phyloP scores from a whole-genome alignment of 2,888 invertebrate species.

The Mellilla xanthometata region DNA sequence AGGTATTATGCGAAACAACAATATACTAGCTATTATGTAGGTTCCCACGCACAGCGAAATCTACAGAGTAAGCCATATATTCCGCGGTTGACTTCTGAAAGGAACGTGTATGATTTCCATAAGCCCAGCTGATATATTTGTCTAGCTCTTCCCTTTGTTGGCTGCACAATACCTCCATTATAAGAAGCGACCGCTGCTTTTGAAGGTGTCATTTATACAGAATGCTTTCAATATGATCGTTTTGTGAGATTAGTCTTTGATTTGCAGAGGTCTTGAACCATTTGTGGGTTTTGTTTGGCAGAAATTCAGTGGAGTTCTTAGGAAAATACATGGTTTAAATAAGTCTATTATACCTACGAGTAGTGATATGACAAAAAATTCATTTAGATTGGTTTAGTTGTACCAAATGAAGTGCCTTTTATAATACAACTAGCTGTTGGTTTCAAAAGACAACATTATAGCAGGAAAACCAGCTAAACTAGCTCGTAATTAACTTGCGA shows the following conservation, averaged over 20 bases:
- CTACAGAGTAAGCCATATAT: conserved; percentile 26
- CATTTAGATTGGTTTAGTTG: too few species aligned
- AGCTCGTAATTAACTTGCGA: conserved; percentile 9
- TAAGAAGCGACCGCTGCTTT: conserved; percentile 35
- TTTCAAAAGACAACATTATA: background rate
- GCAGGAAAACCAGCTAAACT: background rate
- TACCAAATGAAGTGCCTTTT: conserved; percentile 2
- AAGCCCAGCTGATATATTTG: conserved; percentile 55
- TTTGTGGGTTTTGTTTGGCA: conserved; percentile 3
- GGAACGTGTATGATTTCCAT: conserved; percentile 51
- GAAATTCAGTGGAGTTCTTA: background rate
- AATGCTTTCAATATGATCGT: conserved; percentile 17
- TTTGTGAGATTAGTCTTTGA: conserved; percentile 10
- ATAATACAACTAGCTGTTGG: background rate
- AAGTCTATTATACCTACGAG: too few species aligned
- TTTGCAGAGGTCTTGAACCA: conserved; percentile 6
- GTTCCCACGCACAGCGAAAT: conserved; percentile 21
- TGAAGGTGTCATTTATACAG: conserved; percentile 30
- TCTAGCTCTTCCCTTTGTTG: conserved; percentile 59
- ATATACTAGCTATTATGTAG: conserved; percentile 5
- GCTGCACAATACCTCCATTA: conserved; percentile 46
- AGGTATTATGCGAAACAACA: background rate
- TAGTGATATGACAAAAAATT: too few species aligned
- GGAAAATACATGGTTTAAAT: too few species aligned
- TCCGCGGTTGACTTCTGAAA: conserved; percentile 35